phyloP scores from a whole-genome alignment of 2,888 invertebrate species.

The Pomacea canaliculata region DNA sequence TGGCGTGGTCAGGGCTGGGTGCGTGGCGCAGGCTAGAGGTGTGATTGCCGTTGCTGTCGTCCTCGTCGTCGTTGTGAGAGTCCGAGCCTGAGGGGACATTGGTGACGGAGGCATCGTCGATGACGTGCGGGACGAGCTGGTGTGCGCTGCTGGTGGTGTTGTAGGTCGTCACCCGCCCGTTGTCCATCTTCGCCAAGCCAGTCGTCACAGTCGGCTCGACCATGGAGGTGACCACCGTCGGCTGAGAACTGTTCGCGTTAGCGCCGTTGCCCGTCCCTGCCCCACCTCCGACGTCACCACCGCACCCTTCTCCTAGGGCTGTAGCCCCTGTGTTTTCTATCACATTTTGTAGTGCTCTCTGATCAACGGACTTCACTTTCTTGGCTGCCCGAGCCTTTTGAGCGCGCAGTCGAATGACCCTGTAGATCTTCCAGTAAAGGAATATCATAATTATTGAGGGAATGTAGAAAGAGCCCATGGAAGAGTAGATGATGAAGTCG shows the following conservation, averaged over 20 bases:
- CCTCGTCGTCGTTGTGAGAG: slow-evolving; percentile 57
- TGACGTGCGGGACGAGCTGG: slow-evolving; percentile 1
- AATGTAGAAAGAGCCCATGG: slow-evolving; percentile 97
- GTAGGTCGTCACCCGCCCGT: slow-evolving; percentile 57
- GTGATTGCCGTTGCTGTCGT: slow-evolving; percentile 46
- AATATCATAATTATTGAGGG: slow-evolving; percentile 99
- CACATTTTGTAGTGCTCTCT: slow-evolving; percentile 52
- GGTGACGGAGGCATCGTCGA: slow-evolving; percentile 32
- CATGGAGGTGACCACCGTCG: background rate
- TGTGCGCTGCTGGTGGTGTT: slow-evolving; percentile 52
- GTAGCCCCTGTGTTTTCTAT: slow-evolving; percentile 59
- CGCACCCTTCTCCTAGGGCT: slow-evolving; percentile 3
- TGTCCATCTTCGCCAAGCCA: slow-evolving; percentile 57
- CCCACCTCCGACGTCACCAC: slow-evolving; percentile 6
- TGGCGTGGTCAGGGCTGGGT: slow-evolving; percentile 27
- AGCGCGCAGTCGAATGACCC: slow-evolving; percentile 76
- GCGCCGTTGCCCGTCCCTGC: slow-evolving; percentile 10
- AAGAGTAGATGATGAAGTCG: slow-evolving; percentile 97
- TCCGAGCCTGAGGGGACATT: slow-evolving; percentile 50
- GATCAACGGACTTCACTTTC: slow-evolving; percentile 52
- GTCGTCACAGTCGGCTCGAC: slow-evolving; percentile 60
- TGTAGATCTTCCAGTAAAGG: slow-evolving; percentile 97
- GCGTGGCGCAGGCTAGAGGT: slow-evolving; percentile 44
- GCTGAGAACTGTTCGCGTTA: slow-evolving; percentile 1
- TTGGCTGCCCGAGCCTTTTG: slow-evolving; percentile 49